Conservation (phyloP, 2,113 vertebrate genomes). For the Glareola pratincola region DNA sequence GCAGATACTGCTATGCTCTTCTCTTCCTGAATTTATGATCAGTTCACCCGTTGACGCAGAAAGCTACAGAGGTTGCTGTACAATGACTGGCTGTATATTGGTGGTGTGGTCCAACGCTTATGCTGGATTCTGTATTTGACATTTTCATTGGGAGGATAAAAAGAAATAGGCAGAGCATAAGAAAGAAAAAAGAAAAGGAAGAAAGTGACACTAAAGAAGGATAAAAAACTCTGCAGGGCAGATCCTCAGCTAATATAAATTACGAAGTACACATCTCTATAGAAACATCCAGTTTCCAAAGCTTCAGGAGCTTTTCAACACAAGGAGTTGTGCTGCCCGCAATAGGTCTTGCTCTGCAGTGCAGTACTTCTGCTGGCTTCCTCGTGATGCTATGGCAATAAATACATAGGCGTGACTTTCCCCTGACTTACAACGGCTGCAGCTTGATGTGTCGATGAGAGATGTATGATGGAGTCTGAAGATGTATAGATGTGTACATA, state of each 20-base stretch:
- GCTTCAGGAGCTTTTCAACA: neutral
- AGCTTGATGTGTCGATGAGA: neutral
- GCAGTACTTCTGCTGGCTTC: neutral
- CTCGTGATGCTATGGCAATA: neutral
- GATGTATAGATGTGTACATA: neutral
- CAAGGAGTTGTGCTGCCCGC: neutral
- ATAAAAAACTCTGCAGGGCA: neutral
- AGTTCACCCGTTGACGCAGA: neutral
- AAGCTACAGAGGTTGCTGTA: neutral
- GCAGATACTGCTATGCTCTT: neutral
- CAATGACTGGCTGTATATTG: neutral
- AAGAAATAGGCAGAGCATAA: neutral
- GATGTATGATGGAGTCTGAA: neutral
- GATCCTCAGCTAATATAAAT: neutral
- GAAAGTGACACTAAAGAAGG: neutral
- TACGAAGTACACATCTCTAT: neutral
- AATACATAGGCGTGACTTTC: neutral
- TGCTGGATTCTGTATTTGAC: neutral
- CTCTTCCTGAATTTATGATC: neutral
- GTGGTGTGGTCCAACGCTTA: neutral
- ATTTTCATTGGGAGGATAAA: slow-evolving; percentile 7
- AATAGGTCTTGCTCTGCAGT: neutral
- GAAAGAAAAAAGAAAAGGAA: neutral
- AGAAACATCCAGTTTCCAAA: neutral
- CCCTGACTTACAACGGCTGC: neutral